phyloP scores from a whole-genome alignment of 2,113 vertebrate species.

The Brachypteracias leptosomus region DNA sequence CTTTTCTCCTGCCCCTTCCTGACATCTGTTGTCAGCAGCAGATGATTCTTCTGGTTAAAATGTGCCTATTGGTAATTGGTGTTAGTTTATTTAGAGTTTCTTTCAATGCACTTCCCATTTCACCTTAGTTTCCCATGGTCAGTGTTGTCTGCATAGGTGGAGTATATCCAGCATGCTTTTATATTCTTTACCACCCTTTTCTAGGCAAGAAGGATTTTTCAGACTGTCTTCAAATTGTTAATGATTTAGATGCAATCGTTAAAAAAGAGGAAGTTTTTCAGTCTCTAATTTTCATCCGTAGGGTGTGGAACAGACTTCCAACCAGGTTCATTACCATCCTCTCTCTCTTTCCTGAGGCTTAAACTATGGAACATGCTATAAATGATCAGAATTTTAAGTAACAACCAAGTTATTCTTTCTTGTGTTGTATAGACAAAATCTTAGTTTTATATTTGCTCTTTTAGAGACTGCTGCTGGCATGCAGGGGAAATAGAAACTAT shows the following conservation, averaged over 20 bases:
- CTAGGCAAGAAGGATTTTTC: not conserved
- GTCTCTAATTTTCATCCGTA: not conserved
- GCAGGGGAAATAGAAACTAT: not conserved
- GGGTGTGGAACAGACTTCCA: not conserved
- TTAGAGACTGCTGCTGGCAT: not conserved
- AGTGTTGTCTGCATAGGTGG: not conserved
- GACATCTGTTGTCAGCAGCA: slow-evolving; percentile 7
- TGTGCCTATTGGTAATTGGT: not conserved
- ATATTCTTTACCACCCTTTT: not conserved
- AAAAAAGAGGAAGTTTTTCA: not conserved
- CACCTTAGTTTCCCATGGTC: not conserved
- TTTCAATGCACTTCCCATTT: not conserved
- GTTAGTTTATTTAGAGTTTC: not conserved
- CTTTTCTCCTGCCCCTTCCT: not conserved
- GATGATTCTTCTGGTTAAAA: not conserved
- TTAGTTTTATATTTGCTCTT: not conserved
- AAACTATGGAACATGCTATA: not conserved
- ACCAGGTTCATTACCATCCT: not conserved
- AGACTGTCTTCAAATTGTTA: not conserved
- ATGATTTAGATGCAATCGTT: not conserved
- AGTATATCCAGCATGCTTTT: not conserved
- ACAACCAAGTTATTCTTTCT: not conserved
- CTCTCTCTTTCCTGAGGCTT: not conserved
- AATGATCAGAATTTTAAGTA: not conserved
- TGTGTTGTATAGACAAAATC: not conserved